These are phyloP conservation scores for Piaya cayana DNA, from an alignment of 2,113 vertebrate species.

Conservation along the genomic window DNA sequence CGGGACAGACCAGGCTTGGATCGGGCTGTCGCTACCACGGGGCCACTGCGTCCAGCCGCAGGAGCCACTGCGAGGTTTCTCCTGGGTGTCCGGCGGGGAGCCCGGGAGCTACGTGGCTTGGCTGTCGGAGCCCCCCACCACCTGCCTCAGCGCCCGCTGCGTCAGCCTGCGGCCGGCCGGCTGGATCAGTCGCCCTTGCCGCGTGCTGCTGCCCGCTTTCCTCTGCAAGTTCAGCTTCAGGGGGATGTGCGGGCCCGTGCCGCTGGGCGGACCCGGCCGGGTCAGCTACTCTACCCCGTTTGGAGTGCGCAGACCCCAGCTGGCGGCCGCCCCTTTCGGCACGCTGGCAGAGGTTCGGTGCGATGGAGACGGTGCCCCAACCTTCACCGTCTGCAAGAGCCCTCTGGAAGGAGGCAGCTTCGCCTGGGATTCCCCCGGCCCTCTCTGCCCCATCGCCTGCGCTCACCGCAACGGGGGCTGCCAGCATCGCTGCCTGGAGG, in stretches of 20 bases:
- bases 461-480: slow-evolving; percentile 72
- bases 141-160: slow-evolving; percentile 71
- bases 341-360: slow-evolving; percentile 70
- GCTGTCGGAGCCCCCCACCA: slow-evolving; percentile 44
- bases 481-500: slow-evolving; percentile 72
- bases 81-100: slow-evolving; percentile 59
- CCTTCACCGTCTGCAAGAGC: slow-evolving; percentile 60
- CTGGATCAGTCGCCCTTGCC: slow-evolving; percentile 66
- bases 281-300: slow-evolving; percentile 75
- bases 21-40: slow-evolving; percentile 64
- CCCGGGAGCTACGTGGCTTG: slow-evolving; percentile 62
- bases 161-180: slow-evolving; percentile 24
- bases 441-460: slow-evolving; percentile 68
- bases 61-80: slow-evolving; percentile 69
- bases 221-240: slow-evolving; percentile 81
- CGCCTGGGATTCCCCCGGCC: slow-evolving; percentile 58
- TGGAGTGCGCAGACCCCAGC: slow-evolving; percentile 22
- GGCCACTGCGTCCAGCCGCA: not conserved
- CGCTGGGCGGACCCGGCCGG: slow-evolving; percentile 60
- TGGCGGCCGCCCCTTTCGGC: slow-evolving; percentile 71
- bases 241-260: slow-evolving; percentile 75
- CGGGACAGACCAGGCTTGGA: slow-evolving; percentile 67
- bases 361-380: fast-evolving
- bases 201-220: slow-evolving; percentile 37
- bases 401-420: not conserved